These are phyloP conservation scores for Falco cherrug DNA, from an alignment of 2,797 vertebrate species.

Conservation along the genomic window DNA sequence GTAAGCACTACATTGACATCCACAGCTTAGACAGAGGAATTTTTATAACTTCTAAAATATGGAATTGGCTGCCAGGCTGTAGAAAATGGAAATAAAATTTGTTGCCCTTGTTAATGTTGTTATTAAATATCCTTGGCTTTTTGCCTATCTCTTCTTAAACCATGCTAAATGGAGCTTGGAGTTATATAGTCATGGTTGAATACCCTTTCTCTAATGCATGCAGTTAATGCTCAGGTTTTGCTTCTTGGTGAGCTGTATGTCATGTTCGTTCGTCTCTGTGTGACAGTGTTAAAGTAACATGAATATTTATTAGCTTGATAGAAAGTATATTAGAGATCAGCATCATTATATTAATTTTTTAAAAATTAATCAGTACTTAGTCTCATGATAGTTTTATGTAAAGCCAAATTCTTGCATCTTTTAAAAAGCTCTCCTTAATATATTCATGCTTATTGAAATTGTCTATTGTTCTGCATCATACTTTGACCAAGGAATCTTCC, in stretches of 20 bases:
- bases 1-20: conserved; percentile 36
- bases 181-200: conserved; percentile 12
- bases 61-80: background rate
- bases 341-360: background rate
- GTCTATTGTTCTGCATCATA: background rate
- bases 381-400: background rate
- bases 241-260: background rate
- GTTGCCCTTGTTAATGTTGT: background rate
- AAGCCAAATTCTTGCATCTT: background rate
- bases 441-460: background rate
- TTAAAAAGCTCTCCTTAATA: background rate
- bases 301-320: conserved; percentile 42
- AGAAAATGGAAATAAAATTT: background rate
- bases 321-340: conserved; percentile 10
- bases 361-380: background rate
- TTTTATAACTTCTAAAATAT: background rate
- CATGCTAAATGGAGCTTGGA: conserved; percentile 14
- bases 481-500: background rate
- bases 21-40: conserved; percentile 17
- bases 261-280: background rate
- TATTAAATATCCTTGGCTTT: conserved; percentile 58
- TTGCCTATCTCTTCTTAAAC: conserved; percentile 41
- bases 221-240: background rate
- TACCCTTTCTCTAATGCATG: conserved; percentile 20
- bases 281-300: background rate